Base-by-base conservation (phyloP, 2,113 vertebrate genomes). In the Nannobrachium achirus region DNA sequence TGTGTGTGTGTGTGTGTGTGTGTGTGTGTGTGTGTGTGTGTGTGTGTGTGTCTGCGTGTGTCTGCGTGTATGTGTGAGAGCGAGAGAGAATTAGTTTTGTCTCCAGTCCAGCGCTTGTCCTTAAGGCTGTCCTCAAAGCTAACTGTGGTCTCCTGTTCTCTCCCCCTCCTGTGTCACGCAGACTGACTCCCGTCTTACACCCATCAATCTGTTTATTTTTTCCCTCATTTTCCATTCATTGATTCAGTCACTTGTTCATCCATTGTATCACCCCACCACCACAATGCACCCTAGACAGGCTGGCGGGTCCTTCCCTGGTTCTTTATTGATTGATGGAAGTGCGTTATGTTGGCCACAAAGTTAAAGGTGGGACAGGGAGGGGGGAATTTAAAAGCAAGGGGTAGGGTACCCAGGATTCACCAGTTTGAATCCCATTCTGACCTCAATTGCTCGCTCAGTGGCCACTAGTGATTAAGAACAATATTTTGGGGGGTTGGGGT, bases 131-230 rank as follows among this genome's bases (percentile, higher is more conserved):
- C 75, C 50, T 71, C 59, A 67, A 66, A 51, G 67, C 67, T 81
- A 80, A 83, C 76, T 20, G 2, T 63, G 58, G 66, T 79, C 74
- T 33, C 25, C 50, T 83, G 61, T 80, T 77, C 62, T 83, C 73
- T 79, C 62, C 57, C n/a, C 83, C 67, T 33, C 62, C 62, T 76
- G 64, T 82, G 51, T 72, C 78, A 69, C 16, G 5, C 73, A 63
- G 49, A 61, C 63, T 63, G 65, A 80, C 64, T 64, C 33, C 25
- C 63, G 73, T 67, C 45, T 79, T 69, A 74, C 66, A 41, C 69
- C 64, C 73, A 69, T 82, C 41, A 44, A 64, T 60, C 39, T 46
- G 2, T 71, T 71, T 71, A 60, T 72, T 59, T 79, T 14, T 56
- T 70, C 64, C 63, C 40, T 73, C 49, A 45, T 8, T 40, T 44